These are phyloP conservation scores for Phaethornis superciliosus DNA, from an alignment of 2,113 vertebrate genomes.

Conservation along the genomic window DNA sequence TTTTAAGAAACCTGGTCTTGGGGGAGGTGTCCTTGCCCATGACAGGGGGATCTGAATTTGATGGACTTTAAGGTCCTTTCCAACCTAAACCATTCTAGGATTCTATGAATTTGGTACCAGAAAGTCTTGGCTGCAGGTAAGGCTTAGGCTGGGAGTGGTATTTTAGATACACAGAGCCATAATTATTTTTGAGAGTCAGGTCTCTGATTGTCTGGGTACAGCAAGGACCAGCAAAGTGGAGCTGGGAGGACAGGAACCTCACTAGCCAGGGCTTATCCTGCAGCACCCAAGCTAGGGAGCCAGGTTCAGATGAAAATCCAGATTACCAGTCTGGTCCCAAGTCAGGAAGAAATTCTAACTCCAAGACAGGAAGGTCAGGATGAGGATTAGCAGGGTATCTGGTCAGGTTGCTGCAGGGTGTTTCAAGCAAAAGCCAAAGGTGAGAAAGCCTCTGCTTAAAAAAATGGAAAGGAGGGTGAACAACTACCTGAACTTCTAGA, in stretches of 20 bases:
- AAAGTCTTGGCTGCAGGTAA: background rate
- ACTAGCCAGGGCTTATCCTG: background rate
- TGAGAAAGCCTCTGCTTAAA: background rate
- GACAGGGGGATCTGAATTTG: too few relatives aligned
- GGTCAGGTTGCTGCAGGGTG: background rate
- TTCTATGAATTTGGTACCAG: background rate
- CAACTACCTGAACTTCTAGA: background rate
- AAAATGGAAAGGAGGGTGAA: background rate
- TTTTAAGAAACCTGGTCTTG: too few relatives aligned
- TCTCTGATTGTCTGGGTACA: background rate
- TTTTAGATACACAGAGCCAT: background rate
- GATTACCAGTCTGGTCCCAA: rapidly evolving
- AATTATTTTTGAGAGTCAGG: background rate
- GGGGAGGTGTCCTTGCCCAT: too few relatives aligned
- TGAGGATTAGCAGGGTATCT: background rate
- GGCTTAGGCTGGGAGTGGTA: background rate
- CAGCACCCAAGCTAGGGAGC: background rate
- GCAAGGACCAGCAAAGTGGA: background rate
- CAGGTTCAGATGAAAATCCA: background rate
- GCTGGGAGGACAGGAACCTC: background rate
- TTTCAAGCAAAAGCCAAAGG: background rate
- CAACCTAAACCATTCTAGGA: too few relatives aligned
- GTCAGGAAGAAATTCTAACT: background rate
- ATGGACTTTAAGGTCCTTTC: too few relatives aligned
- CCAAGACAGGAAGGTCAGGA: background rate